Conservation (phyloP, 2,113 vertebrate species). For the Lophius piscatorius region DNA sequence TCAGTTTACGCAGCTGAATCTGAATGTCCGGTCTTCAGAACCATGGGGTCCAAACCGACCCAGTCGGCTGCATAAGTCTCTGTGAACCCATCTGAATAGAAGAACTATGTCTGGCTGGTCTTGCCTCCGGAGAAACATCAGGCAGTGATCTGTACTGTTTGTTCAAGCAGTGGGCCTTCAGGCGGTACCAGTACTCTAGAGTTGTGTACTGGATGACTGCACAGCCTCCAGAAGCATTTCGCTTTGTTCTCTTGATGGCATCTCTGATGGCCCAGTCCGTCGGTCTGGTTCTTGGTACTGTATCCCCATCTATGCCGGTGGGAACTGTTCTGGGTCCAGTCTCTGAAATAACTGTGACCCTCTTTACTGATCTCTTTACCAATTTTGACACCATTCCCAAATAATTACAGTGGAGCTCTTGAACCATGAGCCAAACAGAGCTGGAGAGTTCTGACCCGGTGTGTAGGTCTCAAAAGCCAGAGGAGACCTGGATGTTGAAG, state of each 20-base stretch:
- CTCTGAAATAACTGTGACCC: conserved; percentile 93
- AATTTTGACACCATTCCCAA: conserved; percentile 99
- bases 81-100: too few species aligned
- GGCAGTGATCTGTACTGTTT: too few species aligned
- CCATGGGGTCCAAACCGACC: too few species aligned
- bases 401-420: conserved; percentile 98
- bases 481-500: conserved; percentile 93
- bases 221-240: conserved; percentile 90
- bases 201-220: conserved; percentile 99
- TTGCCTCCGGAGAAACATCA: too few species aligned
- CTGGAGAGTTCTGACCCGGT: conserved; percentile 85
- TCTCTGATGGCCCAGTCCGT: conserved; percentile 95
- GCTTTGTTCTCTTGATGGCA: conserved; percentile 94
- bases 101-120: too few species aligned
- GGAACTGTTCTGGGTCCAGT: conserved; percentile 96
- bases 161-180: too few species aligned
- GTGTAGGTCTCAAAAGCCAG: conserved; percentile 92
- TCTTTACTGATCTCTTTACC: conserved; percentile 98
- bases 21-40: too few species aligned
- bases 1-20: too few species aligned
- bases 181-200: conserved; percentile 97
- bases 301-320: conserved; percentile 95
- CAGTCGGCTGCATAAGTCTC: too few species aligned
- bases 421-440: conserved; percentile 89
- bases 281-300: conserved; percentile 94